A percentile compares a stretch with the other conserved stretches of the same genome.
Evolutionary conservation across 1,140 invertebrate species (phyloP).

Genomic region (Procambarus clarkii): DNA sequence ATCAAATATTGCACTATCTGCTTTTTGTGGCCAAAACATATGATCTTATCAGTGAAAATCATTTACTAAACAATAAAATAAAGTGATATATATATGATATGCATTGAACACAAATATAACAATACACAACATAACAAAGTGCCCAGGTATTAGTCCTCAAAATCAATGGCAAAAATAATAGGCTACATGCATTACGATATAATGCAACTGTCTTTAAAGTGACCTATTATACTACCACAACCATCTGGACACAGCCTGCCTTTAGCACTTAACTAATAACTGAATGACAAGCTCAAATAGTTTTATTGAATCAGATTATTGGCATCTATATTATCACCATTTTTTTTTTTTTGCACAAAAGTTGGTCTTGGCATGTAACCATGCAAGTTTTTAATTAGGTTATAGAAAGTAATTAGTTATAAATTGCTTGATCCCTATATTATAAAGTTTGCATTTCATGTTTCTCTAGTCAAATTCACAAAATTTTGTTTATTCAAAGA

Average conservation of each 20-base stretch:
- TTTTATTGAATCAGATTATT: no score
- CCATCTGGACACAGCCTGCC: not conserved
- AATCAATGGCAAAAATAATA: not conserved
- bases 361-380: no score
- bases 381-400: no score
- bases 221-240: not conserved
- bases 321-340: no score
- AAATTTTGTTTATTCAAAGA: not conserved
- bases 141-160: not conserved
- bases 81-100: not conserved
- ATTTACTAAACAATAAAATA: not conserved
- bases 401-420: not conserved
- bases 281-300: not conserved
- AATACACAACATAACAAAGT: not conserved
- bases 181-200: not conserved
- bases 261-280: not conserved
- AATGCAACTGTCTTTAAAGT: not conserved
- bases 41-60: not conserved
- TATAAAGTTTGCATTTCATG: conserved; percentile 13
- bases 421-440: not conserved
- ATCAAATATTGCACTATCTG: not conserved
- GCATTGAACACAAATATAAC: not conserved
- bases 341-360: no score
- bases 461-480: not conserved
- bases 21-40: not conserved